A percentile compares a stretch with the other conserved stretches of the same genome.
Evolutionary conservation across 2,888 invertebrate species (phyloP).

Genomic region (Pachycephus smyrnensis): DNA sequence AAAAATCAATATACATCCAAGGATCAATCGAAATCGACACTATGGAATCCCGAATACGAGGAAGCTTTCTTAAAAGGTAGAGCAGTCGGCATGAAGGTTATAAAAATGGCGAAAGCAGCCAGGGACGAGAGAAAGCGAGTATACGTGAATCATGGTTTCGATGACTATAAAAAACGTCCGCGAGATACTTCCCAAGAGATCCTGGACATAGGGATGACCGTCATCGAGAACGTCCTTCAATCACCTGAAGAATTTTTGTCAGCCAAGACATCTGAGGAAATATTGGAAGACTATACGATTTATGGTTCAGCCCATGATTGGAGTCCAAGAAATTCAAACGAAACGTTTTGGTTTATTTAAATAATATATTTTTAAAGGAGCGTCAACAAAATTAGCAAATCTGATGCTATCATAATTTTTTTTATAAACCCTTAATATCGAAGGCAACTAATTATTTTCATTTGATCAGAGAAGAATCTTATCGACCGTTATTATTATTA

Average conservation of each 20-base stretch:
- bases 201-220: constrained; percentile 18
- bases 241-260: background rate
- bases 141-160: constrained; percentile 25
- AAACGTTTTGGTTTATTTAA: background rate
- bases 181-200: constrained; percentile 15
- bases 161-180: constrained; percentile 17
- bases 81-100: constrained; percentile 27
- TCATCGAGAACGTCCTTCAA: constrained; percentile 20
- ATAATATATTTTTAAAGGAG: background rate
- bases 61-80: constrained; percentile 29
- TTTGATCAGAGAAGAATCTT: no score
- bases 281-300: constrained; percentile 5
- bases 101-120: constrained; percentile 27
- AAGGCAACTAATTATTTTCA: no score
- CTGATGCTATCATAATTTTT: no score
- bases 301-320: background rate
- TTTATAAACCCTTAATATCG: no score
- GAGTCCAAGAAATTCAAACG: background rate
- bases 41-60: constrained; percentile 27
- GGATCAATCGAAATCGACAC: constrained; percentile 23
- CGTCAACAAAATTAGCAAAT: background rate
- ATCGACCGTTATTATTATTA: no score
- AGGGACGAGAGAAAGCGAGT: constrained; percentile 20
- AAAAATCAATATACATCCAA: background rate
- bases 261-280: constrained; percentile 8